These are phyloP conservation scores for Rhyacophila evoluta DNA, from an alignment of 2,888 invertebrate genomes.

Conservation along the genomic window DNA sequence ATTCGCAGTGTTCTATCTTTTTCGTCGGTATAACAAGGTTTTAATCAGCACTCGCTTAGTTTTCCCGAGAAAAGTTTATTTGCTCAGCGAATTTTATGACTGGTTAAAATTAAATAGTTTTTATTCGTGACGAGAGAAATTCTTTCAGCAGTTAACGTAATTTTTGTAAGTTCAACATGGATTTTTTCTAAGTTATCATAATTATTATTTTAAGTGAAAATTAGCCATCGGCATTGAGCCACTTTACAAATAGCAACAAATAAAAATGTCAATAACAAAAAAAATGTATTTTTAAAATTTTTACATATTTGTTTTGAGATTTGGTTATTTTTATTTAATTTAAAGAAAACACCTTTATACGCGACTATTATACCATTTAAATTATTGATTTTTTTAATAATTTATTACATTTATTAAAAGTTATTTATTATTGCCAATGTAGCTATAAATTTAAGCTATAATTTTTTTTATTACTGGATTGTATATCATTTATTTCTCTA, in stretches of 20 bases:
- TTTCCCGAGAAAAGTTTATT: constrained; percentile 4
- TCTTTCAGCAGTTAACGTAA: background rate
- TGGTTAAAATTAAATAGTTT: background rate
- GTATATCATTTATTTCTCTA: too few species aligned
- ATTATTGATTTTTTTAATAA: too few species aligned
- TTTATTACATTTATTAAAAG: too few species aligned
- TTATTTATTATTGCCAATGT: too few species aligned
- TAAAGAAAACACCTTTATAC: too few species aligned
- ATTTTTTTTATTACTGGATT: too few species aligned
- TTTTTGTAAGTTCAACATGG: background rate
- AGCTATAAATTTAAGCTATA: too few species aligned
- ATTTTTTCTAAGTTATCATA: background rate
- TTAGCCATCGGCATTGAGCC: background rate
- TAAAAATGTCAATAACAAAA: background rate
- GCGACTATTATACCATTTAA: too few species aligned
- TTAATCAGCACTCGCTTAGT: background rate
- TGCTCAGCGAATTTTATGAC: background rate
- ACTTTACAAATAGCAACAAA: background rate
- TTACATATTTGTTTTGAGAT: too few species aligned
- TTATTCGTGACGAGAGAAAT: background rate
- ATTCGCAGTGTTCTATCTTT: constrained; percentile 1
- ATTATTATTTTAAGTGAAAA: background rate
- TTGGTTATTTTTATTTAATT: too few species aligned
- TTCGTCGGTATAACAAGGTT: background rate
- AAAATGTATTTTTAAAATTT: background rate